These are phyloP conservation scores for Zoroaster sp. DNA, from an alignment of 53 echinoderm and acorn worm species.

Conservation along the genomic window DNA sequence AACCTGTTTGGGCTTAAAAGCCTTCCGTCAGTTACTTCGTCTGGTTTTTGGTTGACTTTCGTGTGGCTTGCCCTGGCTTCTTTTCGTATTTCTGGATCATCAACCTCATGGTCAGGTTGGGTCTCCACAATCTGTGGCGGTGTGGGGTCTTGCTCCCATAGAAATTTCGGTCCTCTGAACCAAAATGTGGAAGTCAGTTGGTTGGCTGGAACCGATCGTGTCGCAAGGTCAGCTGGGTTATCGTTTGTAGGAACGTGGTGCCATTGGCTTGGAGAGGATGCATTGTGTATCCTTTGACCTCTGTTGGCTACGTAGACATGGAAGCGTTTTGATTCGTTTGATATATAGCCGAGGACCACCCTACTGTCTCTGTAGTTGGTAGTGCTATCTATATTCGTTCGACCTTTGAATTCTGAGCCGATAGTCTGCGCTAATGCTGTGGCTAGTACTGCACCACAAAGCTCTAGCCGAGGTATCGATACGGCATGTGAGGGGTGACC, in stretches of 20 bases:
- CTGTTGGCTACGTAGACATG: slow-evolving; percentile 63
- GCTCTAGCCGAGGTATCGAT: slow-evolving; percentile 59
- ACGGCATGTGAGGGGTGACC: slow-evolving; percentile 37
- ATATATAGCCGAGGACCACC: slow-evolving; percentile 66
- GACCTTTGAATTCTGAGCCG: background rate
- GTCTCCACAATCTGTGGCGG: background rate
- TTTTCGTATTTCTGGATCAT: slow-evolving; percentile 51
- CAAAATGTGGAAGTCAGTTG: slow-evolving; percentile 10
- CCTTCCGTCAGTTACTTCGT: background rate
- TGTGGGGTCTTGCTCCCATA: background rate
- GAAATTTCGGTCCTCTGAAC: slow-evolving; percentile 59
- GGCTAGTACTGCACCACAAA: slow-evolving; percentile 58
- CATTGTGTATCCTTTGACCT: slow-evolving; percentile 52
- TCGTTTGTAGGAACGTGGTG: slow-evolving; percentile 29
- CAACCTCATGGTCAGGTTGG: background rate
- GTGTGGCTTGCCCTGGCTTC: background rate
- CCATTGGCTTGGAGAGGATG: slow-evolving; percentile 58
- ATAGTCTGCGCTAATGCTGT: background rate
- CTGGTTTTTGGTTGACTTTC: background rate
- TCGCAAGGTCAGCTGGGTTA: slow-evolving; percentile 57
- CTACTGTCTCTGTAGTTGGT: slow-evolving; percentile 37
- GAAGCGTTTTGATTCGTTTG: slow-evolving; percentile 59
- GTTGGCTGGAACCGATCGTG: slow-evolving; percentile 55
- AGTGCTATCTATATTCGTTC: background rate
- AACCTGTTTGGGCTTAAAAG: slow-evolving; percentile 23